Base-by-base conservation (phyloP, 2,113 vertebrate species). In the Rhabdornis inornatus region DNA sequence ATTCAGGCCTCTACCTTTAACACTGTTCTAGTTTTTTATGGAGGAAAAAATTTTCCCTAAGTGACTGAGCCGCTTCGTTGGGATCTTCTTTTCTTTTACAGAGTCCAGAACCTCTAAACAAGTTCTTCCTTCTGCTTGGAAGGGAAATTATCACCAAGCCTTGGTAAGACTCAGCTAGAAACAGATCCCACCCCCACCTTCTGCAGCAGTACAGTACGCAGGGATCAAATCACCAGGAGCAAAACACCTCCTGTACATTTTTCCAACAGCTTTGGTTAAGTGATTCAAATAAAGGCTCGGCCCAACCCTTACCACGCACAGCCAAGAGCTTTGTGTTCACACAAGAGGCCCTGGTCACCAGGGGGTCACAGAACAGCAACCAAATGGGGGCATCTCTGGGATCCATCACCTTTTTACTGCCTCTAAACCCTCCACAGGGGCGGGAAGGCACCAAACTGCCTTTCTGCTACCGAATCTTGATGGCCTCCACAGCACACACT, bases 271-370 rank as follows among this genome's bases (percentile, higher is more conserved):
- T 89, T 74, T 63, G 81, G 47, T 33, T 8, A 52, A 66, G 30
- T 50, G 39, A 19, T 53, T 71, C 13, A 49, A 47, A 50, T 3
- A n/a, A 63, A 78, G 56, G 47, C 72, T 79, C 52, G 35, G 60
- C 30, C 35, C 47, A 47, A 28, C 6, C 59, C n/a, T 33, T 10
- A 35, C 23, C 37, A 37, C 0, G 0, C 28, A 68, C 69, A 71
- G 42, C n/a, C 28, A 30, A 61, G 37, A 39, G 27, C 2, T 15
- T 15, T 30, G 30, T 24, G 22, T 28, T 79, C 0, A 6, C 37
- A 30, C 47, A 40, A 7, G 52, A 52, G 24, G 19, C 23, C 9
- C 28, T 6, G 0, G 0, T 23, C 16, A 49, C 42, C 37, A 20
- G 0, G 7, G 25, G n/a, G 35, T 23, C 52, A 55, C 52, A 49